A percentile compares a stretch with the other conserved stretches of the same genome.
phyloP scores from a whole-genome alignment of 2,113 vertebrate genomes.

The Panthera tigris region DNA sequence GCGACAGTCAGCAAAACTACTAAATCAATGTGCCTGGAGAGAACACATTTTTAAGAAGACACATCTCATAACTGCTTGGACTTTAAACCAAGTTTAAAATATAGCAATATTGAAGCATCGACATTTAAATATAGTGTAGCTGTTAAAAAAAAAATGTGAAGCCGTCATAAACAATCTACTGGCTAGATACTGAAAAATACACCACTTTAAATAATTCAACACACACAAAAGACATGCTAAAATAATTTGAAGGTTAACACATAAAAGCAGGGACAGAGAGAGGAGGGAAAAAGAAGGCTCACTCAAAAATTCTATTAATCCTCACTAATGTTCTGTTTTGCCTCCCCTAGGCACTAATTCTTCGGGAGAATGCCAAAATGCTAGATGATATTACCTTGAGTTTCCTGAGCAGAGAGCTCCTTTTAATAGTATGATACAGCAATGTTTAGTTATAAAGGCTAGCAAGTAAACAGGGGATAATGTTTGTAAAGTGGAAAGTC shows the following conservation, averaged over 20 bases:
- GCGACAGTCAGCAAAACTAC: background rate
- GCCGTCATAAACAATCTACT: constrained; percentile 13
- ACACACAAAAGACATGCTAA: background rate
- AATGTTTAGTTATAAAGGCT: background rate
- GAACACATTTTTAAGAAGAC: background rate
- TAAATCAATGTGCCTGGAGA: background rate
- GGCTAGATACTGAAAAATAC: constrained; percentile 37
- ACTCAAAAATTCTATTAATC: constrained; percentile 58
- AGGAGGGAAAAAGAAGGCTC: background rate
- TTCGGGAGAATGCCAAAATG: constrained; percentile 20
- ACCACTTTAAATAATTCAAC: constrained; percentile 60
- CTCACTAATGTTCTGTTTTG: constrained; percentile 32
- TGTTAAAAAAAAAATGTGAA: background rate
- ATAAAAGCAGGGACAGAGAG: constrained; percentile 18
- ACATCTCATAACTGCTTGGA: background rate
- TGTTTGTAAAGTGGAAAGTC: background rate
- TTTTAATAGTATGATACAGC: background rate
- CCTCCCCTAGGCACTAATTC: constrained; percentile 46
- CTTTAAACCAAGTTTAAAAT: background rate
- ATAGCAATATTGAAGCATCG: background rate
- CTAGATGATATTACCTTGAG: background rate
- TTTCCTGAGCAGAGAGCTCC: constrained; percentile 20
- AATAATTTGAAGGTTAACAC: constrained; percentile 43
- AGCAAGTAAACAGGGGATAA: constrained; percentile 5
- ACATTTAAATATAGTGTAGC: constrained; percentile 19